These are phyloP conservation scores for Dicrurus megarhynchus DNA, from an alignment of 2,113 vertebrate genomes.

Conservation along the genomic window DNA sequence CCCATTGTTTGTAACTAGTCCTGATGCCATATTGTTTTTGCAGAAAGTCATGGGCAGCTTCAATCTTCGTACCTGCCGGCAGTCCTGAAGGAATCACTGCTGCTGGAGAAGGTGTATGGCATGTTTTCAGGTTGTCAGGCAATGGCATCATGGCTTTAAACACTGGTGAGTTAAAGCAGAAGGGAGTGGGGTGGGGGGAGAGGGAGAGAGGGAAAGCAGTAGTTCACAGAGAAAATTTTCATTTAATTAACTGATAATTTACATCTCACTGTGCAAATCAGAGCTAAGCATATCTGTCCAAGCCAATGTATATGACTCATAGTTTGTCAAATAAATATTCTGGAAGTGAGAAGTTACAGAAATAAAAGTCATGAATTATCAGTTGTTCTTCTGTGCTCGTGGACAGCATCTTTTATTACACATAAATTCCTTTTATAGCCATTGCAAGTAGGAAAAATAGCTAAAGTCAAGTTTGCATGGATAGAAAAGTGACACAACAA, in stretches of 20 bases:
- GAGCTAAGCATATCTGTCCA: neutral
- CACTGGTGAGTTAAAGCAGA: neutral
- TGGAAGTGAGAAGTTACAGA: conserved; percentile 45
- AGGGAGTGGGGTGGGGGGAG: neutral
- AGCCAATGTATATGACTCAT: conserved; percentile 17
- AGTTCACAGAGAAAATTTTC: neutral
- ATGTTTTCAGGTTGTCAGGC: neutral
- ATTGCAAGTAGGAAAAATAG: neutral
- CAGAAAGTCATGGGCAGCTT: neutral
- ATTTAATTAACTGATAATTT: conserved; percentile 42
- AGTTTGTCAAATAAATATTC: conserved; percentile 7
- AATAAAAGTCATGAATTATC: conserved; percentile 44
- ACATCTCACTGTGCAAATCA: conserved; percentile 12
- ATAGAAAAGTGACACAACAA: neutral
- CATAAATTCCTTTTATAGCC: neutral
- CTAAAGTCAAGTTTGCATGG: neutral
- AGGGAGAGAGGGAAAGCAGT: neutral
- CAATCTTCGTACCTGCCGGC: neutral
- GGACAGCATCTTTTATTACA: conserved; percentile 6
- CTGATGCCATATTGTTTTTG: neutral
- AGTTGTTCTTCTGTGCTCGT: neutral
- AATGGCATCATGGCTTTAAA: neutral
- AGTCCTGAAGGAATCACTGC: neutral
- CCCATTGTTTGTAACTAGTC: neutral
- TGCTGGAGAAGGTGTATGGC: neutral